Conservation (phyloP, 2,113 vertebrate genomes). For the Fulica atra region DNA sequence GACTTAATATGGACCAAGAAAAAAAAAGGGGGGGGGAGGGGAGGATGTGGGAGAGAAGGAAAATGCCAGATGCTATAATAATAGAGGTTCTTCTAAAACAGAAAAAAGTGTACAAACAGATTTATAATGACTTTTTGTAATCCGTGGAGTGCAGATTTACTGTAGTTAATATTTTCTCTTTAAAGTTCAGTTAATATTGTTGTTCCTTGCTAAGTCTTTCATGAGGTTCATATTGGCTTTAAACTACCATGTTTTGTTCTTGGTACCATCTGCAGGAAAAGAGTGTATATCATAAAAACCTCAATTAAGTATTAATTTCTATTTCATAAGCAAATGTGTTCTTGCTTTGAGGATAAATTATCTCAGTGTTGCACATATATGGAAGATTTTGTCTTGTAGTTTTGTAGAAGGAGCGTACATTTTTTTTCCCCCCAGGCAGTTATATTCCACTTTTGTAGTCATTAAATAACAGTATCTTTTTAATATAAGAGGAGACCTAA, state of each 20-base stretch:
- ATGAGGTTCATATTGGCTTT: neutral
- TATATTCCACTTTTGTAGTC: neutral
- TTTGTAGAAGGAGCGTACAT: neutral
- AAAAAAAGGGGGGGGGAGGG: neutral
- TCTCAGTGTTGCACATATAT: neutral
- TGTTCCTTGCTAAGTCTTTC: neutral
- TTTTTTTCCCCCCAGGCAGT: too few species aligned
- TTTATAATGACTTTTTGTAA: slow-evolving; percentile 47
- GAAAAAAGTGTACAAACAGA: slow-evolving; percentile 27
- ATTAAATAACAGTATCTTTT: neutral
- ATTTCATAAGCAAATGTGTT: neutral
- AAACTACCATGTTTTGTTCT: neutral
- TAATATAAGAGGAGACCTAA: neutral
- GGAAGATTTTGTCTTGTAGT: neutral
- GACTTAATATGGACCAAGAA: neutral
- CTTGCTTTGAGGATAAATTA: neutral
- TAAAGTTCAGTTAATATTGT: slow-evolving; percentile 54
- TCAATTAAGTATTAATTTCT: neutral
- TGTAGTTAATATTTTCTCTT: slow-evolving; percentile 46
- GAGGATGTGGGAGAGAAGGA: neutral
- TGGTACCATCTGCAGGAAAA: neutral
- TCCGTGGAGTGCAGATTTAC: slow-evolving; percentile 5
- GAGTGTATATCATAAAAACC: neutral
- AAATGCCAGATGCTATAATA: slow-evolving; percentile 18
- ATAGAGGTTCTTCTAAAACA: neutral